Evolutionary conservation across 2,113 vertebrate genomes (phyloP).

Genomic region (Furnarius figulus): DNA sequence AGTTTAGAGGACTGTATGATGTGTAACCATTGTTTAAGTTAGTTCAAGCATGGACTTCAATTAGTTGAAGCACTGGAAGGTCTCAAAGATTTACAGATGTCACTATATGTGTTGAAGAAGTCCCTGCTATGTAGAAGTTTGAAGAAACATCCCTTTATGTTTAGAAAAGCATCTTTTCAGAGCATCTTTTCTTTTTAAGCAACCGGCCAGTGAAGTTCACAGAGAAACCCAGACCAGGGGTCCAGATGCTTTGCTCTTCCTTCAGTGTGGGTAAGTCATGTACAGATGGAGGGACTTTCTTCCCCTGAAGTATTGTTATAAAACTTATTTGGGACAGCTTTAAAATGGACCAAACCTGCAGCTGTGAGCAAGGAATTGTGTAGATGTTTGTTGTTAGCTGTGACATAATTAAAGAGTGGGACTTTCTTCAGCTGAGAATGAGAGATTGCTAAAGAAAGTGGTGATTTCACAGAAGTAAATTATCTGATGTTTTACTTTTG

Average conservation of each 20-base stretch:
- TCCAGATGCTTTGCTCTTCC: constrained; percentile 95
- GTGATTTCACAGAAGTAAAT: neutral
- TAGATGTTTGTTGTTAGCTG: neutral
- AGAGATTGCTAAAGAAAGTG: neutral
- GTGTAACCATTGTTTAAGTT: neutral
- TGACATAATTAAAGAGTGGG: neutral
- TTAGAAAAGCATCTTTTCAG: neutral
- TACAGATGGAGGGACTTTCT: neutral
- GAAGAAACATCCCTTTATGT: neutral
- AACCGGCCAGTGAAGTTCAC: constrained; percentile 92
- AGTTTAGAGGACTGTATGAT: neutral
- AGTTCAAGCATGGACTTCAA: neutral
- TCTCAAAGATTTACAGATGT: neutral
- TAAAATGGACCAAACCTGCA: neutral
- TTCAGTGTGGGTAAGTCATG: constrained; percentile 90
- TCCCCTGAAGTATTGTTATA: neutral
- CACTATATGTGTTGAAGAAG: neutral
- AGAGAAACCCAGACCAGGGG: constrained; percentile 90
- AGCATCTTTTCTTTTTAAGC: constrained; percentile 67
- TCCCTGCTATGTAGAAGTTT: neutral
- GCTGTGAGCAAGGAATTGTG: neutral
- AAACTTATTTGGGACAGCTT: neutral
- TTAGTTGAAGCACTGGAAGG: neutral
- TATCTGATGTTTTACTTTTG: neutral
- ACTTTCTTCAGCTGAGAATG: neutral